phyloP scores from a whole-genome alignment of 2,113 vertebrate species.

The Apteryx mantelli region DNA sequence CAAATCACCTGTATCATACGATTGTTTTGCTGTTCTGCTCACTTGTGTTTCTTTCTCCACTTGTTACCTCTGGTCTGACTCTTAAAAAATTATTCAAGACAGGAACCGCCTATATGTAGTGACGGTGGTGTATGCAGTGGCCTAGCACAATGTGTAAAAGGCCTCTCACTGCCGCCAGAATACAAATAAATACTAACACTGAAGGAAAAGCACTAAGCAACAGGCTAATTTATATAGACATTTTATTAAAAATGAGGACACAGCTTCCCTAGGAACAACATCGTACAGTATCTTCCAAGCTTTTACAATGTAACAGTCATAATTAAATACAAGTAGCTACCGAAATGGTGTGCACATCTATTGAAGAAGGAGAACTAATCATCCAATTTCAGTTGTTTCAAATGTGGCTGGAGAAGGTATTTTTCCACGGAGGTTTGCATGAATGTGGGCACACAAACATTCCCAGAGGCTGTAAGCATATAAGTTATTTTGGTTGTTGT shows the following conservation, averaged over 20 bases:
- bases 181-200: neutral
- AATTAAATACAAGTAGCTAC: constrained; percentile 1
- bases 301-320: neutral
- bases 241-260: constrained; percentile 28
- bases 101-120: neutral
- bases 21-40: fast-evolving
- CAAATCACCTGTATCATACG: fast-evolving
- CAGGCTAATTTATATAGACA: neutral
- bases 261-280: neutral
- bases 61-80: neutral
- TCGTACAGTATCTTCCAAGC: neutral
- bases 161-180: neutral
- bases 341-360: neutral
- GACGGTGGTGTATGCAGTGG: no score
- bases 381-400: fast-evolving
- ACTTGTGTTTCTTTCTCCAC: neutral
- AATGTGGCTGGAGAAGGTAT: neutral
- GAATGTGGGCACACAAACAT: fast-evolving
- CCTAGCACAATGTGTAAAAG: neutral
- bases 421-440: neutral
- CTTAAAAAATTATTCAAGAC: neutral
- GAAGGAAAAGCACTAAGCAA: neutral
- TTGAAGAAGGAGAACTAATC: neutral
- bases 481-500: no score
- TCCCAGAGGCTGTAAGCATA: fast-evolving